These are phyloP conservation scores for Trissolcus basalis DNA, from an alignment of 1,140 invertebrate species.

Conservation along the genomic window DNA sequence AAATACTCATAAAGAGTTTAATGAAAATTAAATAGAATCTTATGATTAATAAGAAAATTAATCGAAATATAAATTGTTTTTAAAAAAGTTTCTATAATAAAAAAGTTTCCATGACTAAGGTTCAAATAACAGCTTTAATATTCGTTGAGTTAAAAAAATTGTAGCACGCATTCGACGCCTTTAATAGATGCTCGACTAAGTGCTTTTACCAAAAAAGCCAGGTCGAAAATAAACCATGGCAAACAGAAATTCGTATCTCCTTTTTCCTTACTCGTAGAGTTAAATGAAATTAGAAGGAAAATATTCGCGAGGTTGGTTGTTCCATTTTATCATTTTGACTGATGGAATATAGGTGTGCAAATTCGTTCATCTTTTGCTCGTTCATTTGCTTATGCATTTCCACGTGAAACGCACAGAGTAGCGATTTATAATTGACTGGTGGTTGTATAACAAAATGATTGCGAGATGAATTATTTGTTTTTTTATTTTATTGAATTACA, in stretches of 20 bases:
- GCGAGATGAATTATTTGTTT: too few relatives aligned
- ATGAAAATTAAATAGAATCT: neutral
- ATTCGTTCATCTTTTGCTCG: constrained; percentile 35
- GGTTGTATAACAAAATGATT: constrained; percentile 1
- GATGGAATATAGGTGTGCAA: constrained; percentile 53
- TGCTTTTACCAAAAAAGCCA: constrained; percentile 56
- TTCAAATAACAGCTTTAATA: constrained; percentile 48
- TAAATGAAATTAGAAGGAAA: constrained; percentile 59
- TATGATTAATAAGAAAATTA: constrained; percentile 5
- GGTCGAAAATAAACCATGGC: constrained; percentile 40
- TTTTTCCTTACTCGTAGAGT: constrained; percentile 48
- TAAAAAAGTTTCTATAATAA: constrained; percentile 12
- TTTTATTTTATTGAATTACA: too few relatives aligned
- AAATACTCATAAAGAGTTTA: too few relatives aligned
- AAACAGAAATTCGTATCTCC: constrained; percentile 55
- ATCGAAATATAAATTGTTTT: constrained; percentile 13
- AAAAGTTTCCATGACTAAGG: constrained; percentile 37
- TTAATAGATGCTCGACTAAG: constrained; percentile 52
- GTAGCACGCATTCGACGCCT: constrained; percentile 43
- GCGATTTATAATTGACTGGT: constrained; percentile 22
- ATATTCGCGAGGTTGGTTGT: constrained; percentile 45
- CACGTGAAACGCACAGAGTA: constrained; percentile 28
- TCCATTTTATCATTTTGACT: constrained; percentile 44
- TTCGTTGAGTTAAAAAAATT: constrained; percentile 41
- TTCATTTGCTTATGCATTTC: constrained; percentile 36